Evolutionary conservation across 2,888 invertebrate species (phyloP).

Genomic region (Clistopyga incitator): DNA sequence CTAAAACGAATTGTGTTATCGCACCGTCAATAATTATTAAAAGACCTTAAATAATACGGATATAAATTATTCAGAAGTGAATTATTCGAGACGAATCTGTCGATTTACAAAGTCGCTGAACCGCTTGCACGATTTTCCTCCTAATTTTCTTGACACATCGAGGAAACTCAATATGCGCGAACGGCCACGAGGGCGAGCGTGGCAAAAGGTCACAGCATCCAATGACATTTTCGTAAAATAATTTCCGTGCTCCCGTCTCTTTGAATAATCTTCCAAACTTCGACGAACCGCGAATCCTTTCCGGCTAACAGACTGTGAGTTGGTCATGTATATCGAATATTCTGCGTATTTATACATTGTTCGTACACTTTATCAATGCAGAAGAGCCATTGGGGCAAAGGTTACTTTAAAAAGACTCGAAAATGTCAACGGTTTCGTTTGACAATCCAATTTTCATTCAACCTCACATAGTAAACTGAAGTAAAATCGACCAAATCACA

Average conservation of each 20-base stretch:
- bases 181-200: conserved; percentile 3
- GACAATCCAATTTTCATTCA: background rate
- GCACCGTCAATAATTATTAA: too few species aligned
- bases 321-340: background rate
- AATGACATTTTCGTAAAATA: conserved; percentile 61
- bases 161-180: background rate
- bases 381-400: conserved; percentile 11
- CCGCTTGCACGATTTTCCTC: background rate
- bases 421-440: conserved; percentile 23
- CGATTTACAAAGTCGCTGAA: background rate
- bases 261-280: conserved; percentile 33
- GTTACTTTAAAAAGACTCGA: background rate
- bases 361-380: background rate
- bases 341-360: background rate
- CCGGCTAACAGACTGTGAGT: background rate
- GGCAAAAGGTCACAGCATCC: conserved; percentile 53
- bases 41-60: background rate
- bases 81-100: background rate
- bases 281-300: background rate
- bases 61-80: background rate
- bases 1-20: too few species aligned
- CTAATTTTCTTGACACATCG: conserved; percentile 4
- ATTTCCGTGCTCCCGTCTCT: conserved; percentile 19
- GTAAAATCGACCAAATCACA: background rate
- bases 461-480: background rate